Evolutionary conservation across 2,797 vertebrate species (phyloP).

Genomic region (Karalla daura): DNA sequence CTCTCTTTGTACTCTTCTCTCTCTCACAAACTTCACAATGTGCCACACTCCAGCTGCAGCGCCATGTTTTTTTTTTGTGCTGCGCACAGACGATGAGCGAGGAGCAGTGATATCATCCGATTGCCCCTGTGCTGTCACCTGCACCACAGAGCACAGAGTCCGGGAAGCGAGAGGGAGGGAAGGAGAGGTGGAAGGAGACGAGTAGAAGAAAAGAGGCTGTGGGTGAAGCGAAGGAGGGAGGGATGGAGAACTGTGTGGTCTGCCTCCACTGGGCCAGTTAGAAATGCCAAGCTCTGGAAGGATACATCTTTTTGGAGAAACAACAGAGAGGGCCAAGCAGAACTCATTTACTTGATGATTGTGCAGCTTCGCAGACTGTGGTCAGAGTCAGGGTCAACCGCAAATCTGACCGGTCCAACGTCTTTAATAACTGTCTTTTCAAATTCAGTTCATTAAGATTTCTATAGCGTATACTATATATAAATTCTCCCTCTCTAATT

Average conservation of each 20-base stretch:
- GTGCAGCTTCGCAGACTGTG: background rate
- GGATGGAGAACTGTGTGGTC: constrained; percentile 30
- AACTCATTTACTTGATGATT: background rate
- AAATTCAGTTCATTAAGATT: background rate
- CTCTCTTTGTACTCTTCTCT: constrained; percentile 14
- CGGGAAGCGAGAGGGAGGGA: constrained; percentile 16
- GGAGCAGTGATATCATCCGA: constrained; percentile 69
- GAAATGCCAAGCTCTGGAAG: constrained; percentile 12
- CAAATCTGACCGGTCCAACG: background rate
- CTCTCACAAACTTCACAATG: constrained; percentile 54
- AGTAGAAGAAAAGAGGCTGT: constrained; percentile 19
- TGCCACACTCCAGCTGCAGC: constrained; percentile 58
- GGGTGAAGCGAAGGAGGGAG: constrained; percentile 21
- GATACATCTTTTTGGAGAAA: background rate
- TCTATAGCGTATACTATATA: background rate
- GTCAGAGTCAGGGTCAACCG: background rate
- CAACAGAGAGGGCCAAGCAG: background rate
- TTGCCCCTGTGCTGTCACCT: constrained; percentile 78
- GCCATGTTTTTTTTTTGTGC: constrained; percentile 62
- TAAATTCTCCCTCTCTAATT: background rate
- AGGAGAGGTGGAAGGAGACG: constrained; percentile 12
- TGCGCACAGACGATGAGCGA: constrained; percentile 55
- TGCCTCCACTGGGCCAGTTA: constrained; percentile 36
- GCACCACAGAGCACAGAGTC: constrained; percentile 66
- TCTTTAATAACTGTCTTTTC: background rate